Percentiles rank a stretch among this genome's conserved stretches.
These are phyloP conservation scores for Cancer borealis DNA, from an alignment of 2,888 invertebrate species.

Conservation along the genomic window DNA sequence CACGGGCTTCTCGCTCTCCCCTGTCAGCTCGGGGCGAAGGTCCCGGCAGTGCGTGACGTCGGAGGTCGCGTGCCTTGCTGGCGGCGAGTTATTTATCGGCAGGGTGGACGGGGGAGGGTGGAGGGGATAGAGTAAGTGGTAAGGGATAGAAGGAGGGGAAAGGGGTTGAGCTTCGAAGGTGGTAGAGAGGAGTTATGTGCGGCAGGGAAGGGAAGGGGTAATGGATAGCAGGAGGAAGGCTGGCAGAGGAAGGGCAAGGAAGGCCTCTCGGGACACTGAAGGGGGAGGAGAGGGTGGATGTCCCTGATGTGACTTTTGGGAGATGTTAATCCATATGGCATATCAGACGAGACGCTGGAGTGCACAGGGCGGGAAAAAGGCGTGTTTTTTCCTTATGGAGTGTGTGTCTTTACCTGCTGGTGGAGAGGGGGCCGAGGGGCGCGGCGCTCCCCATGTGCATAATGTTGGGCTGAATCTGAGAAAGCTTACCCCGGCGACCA, in stretches of 20 bases:
- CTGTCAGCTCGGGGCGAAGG: constrained; percentile 29
- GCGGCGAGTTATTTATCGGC: constrained; percentile 64
- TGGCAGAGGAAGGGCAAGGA: too few species aligned
- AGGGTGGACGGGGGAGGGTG: not conserved
- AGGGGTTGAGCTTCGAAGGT: not conserved
- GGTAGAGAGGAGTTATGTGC: not conserved
- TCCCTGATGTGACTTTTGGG: not conserved
- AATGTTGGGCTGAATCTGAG: not conserved
- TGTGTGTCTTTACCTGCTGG: not conserved
- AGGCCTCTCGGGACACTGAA: not conserved
- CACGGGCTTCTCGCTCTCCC: not conserved
- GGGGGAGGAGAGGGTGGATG: not conserved
- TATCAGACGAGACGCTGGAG: not conserved
- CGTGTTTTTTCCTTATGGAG: not conserved
- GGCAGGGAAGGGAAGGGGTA: not conserved
- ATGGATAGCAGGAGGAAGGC: not conserved
- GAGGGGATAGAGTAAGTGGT: not conserved
- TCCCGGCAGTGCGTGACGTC: constrained; percentile 35
- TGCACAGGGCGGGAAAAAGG: not conserved
- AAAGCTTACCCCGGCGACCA: not conserved
- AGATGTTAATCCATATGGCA: not conserved
- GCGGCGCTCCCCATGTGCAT: constrained; percentile 15
- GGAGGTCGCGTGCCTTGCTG: constrained; percentile 59
- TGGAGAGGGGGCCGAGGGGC: not conserved
- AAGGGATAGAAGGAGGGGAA: not conserved